Evolutionary conservation across 2,797 vertebrate genomes (phyloP).

Genomic region (Clarias platycephalus): DNA sequence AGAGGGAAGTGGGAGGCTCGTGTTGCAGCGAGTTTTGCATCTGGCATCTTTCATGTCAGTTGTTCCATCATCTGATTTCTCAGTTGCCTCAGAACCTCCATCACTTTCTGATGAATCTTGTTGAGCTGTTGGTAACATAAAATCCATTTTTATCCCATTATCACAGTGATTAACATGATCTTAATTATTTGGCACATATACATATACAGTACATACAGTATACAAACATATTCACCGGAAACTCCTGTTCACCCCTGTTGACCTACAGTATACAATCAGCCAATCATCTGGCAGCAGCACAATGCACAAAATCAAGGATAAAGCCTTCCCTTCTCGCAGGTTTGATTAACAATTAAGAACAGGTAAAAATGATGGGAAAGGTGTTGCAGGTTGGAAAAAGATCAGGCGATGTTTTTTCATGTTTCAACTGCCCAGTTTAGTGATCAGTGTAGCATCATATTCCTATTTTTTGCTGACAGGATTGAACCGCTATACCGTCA

Average conservation of each 20-base stretch:
- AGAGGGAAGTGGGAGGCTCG: constrained; percentile 76
- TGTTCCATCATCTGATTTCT: constrained; percentile 38
- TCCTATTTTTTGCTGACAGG: neutral
- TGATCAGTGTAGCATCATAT: neutral
- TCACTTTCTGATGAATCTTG: constrained; percentile 43
- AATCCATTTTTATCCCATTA: neutral
- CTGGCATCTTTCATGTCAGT: constrained; percentile 15
- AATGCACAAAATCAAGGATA: neutral
- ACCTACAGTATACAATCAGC: neutral
- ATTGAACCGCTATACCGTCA: neutral
- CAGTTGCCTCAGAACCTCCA: constrained; percentile 40
- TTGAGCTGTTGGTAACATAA: constrained; percentile 40
- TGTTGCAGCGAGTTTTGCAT: constrained; percentile 49
- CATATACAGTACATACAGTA: neutral
- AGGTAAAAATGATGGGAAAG: neutral
- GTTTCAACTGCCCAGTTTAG: neutral
- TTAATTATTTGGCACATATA: neutral
- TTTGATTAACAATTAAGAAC: neutral
- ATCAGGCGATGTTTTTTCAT: neutral
- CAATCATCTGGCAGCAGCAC: neutral
- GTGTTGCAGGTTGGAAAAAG: neutral
- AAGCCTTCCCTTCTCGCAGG: neutral
- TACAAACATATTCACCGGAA: neutral
- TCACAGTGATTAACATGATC: neutral
- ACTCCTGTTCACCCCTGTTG: neutral